Percentiles rank a stretch among this genome's conserved stretches.
These are phyloP conservation scores for Proisotoma minuta DNA, from an alignment of 2,888 invertebrate genomes.

Conservation along the genomic window DNA sequence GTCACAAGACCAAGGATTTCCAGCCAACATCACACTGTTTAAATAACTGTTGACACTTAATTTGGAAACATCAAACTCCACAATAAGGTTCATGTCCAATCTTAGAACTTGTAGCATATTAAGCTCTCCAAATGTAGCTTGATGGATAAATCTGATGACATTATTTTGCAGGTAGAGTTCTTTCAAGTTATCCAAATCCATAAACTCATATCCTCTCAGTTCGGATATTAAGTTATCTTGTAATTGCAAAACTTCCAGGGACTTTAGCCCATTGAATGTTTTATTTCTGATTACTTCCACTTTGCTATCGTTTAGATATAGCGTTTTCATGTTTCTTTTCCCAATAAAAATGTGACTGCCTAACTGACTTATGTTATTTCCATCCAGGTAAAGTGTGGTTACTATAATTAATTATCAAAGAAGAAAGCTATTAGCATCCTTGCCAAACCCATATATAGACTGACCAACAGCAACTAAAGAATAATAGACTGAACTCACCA, in stretches of 20 bases:
- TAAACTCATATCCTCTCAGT: constrained; percentile 73
- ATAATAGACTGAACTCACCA: no score
- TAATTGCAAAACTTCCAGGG: constrained; percentile 68
- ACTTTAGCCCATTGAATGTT: constrained; percentile 75
- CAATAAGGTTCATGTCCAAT: constrained; percentile 77
- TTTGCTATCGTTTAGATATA: constrained; percentile 72
- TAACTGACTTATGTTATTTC: constrained; percentile 69
- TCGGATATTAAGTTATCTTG: constrained; percentile 67
- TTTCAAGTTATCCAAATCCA: constrained; percentile 65
- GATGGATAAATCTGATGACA: constrained; percentile 63
- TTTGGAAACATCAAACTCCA: constrained; percentile 73
- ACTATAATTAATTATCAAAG: no score
- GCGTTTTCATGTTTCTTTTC: constrained; percentile 67
- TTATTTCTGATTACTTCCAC: constrained; percentile 73
- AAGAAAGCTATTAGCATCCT: no score
- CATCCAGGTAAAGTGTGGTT: constrained; percentile 80
- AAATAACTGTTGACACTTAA: constrained; percentile 65
- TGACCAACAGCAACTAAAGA: no score
- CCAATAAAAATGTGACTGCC: constrained; percentile 81
- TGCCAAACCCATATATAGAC: no score
- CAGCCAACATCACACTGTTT: constrained; percentile 60
- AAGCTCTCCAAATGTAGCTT: constrained; percentile 65
- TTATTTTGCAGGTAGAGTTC: constrained; percentile 72
- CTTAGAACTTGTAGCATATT: constrained; percentile 72
- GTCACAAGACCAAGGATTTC: constrained; percentile 76